Evolutionary conservation across 2,888 invertebrate species (phyloP), one percentile per base, ranked within the genome.

Genomic region (Macrostomum cliftonense): DNA sequence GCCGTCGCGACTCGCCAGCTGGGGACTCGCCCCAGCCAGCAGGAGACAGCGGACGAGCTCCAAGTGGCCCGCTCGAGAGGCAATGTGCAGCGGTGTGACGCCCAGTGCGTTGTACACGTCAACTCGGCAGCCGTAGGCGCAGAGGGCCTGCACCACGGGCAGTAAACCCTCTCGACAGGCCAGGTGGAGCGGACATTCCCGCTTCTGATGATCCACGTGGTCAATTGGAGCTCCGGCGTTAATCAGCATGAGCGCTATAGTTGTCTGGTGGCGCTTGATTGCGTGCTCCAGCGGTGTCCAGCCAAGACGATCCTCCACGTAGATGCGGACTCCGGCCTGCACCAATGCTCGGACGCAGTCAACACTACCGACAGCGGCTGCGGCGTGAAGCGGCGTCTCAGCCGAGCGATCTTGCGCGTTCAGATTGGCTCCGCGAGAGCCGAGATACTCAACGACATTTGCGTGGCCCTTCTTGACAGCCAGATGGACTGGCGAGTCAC

Each of bases 1-100:
- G 46, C 80, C 80, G 63, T 79, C 79, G 36, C 48, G 28, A 12
- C 78, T 78, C 43, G 75, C 74, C 54, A 76, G 74, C 56, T 79
- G 77, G 42, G 78, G 75, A 57, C 77, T 76, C 58, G 79, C 78
- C 42, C 80, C 79, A 48, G 79, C 77, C 54, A 79, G 73, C 60
- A 79, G 79, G 44, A 81, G 70, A 60, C 77, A 76, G 59, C 78
- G 70, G 37, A 78, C 77, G 53, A 80, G 72, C 63, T 79, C 77
- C 46, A 78, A 76, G 62, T 79, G 77, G 13, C 80, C 80, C 61
- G 77, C 72, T 60, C 76, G 75, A 17, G 79, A 77, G 47, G 80
- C 80, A 52, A 80, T 70, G 64, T 81, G 80, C 45, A 81, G 63
- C 1, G 80, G 78, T 0, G 63, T 58, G 49, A 58, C 47, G 13